Base-by-base conservation (phyloP, 2,888 invertebrate genomes). In the Pseudococcus jackbeardsleyi region DNA sequence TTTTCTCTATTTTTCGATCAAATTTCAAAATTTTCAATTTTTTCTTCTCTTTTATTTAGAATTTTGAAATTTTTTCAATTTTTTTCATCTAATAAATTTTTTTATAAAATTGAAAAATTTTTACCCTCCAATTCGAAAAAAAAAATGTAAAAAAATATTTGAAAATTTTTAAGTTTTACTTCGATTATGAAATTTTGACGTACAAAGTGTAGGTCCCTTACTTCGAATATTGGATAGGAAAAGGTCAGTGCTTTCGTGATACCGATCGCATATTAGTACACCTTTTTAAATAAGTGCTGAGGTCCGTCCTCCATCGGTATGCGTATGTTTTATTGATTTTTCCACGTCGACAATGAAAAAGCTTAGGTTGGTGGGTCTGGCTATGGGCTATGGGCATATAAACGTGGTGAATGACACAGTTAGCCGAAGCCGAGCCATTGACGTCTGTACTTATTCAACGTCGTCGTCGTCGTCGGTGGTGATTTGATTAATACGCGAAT, bases 231-330 rank as follows among this genome's bases (percentile, higher is more conserved):
- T 0, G 59, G 19, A 19, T 59, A 19, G 19, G 59, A 59, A 59
- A 59, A 59, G 59, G 59, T 59, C 59, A 59, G 59, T 59, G 19
- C 59, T 59, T 59, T 59, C 59, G 59, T 59, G 59, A 59, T 59
- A 59, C 19, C 19, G 19, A 59, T 59, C 59, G 59, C 59, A 19
- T 19, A 59, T 33, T 3, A 33, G 59, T 59, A 59, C 19, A 59
- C 59, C 59, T 59, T 59, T 59, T 59, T 19, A 59, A 59, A 33
- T 33, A 33, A 33, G 59, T 59, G 19, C 50, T 50, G 5, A 19
- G 19, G 59, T 59, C 19, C 19, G 59, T 59, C 59, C 26, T 33
- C 26, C 1, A 3, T 33, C 26, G 19, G 59, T 59, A 59, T 59
- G 59, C 59, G 59, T 59, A 59, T 19, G 59, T 59, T 59, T 59